phyloP scores from a whole-genome alignment of 2,797 vertebrate genomes.

The Sebastes cheni region DNA sequence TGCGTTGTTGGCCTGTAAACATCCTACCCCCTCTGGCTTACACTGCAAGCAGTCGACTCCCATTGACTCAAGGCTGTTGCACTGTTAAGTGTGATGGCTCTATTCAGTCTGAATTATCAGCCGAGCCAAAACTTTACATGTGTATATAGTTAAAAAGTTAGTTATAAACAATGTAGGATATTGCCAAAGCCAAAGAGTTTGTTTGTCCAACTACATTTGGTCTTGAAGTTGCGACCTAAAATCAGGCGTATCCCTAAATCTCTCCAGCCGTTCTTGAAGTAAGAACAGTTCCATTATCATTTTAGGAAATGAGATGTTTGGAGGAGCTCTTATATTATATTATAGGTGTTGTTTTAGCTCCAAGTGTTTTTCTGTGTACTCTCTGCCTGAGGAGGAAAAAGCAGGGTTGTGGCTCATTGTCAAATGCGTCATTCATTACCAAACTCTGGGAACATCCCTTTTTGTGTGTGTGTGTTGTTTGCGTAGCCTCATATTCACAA shows the following conservation, averaged over 20 bases:
- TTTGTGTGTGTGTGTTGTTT: slow-evolving; percentile 47
- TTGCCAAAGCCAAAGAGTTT: slow-evolving; percentile 22
- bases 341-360: slow-evolving; percentile 52
- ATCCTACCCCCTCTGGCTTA: slow-evolving; percentile 53
- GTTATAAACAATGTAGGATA: slow-evolving; percentile 15
- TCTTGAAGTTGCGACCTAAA: slow-evolving; percentile 26
- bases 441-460: slow-evolving; percentile 60
- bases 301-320: slow-evolving; percentile 47
- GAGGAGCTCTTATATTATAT: slow-evolving; percentile 33
- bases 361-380: slow-evolving; percentile 44
- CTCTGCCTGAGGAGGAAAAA: neutral
- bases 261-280: neutral
- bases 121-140: slow-evolving; percentile 29
- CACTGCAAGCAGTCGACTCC: slow-evolving; percentile 33
- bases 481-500: slow-evolving; percentile 71
- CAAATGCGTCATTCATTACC: slow-evolving; percentile 67
- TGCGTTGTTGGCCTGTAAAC: slow-evolving; percentile 68
- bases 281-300: slow-evolving; percentile 35
- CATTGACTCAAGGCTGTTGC: slow-evolving; percentile 45
- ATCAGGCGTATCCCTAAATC: slow-evolving; percentile 11
- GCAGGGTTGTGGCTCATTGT: slow-evolving; percentile 43
- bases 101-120: slow-evolving; percentile 44
- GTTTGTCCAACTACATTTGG: slow-evolving; percentile 29
- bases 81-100: slow-evolving; percentile 38
- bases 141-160: slow-evolving; percentile 39